Base-by-base conservation (phyloP, 2,888 invertebrate species). In the Phaedon cochleariae region DNA sequence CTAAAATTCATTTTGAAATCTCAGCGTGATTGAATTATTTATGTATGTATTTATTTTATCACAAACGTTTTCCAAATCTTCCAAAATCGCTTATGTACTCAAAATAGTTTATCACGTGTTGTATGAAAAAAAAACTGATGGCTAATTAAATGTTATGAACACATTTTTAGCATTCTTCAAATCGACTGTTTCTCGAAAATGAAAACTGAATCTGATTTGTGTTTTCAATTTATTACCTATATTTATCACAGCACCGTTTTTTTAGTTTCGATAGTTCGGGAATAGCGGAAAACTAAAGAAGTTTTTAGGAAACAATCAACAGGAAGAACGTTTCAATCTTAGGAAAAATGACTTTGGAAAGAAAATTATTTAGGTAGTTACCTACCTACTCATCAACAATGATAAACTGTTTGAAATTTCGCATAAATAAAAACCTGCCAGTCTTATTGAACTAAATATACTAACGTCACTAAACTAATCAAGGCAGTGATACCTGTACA, bases 401-500 rank as follows among this genome's bases (percentile, higher is more conserved):
- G 18, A 57, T 18, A 45, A 41, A 57, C 57, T 57, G 57, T 45
- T 45, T 45, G 45, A 45, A n/a, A 26, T 17, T 45, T 22, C 45
- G 17, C 29, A 21, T 17, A 57, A 45, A 45, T 26, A 22, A 73
- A 68, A 73, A 70, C 61, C 74, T 74, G 77, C 77, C 79, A 79
- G 78, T 79, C 78, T 79, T 76, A 77, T 75, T 64, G 54, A 79
- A 79, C 76, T 78, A 78, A 77, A 72, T 71, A 68, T 71, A 70
- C 71, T 74, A 72, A 68, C 68, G 68, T 73, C 73, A 73, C 73
- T 75, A 75, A 68, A 65, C 72, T 75, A 75, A 68, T 75, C 70
- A 77, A 77, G 76, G 76, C 76, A 77, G 76, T 77, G 76, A 76
- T 74, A 71, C 74, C 76, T 77, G 76, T 77, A 77, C 76, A 73